Evolutionary conservation across 2,888 invertebrate genomes (phyloP).

Genomic region (Artemia sinica): DNA sequence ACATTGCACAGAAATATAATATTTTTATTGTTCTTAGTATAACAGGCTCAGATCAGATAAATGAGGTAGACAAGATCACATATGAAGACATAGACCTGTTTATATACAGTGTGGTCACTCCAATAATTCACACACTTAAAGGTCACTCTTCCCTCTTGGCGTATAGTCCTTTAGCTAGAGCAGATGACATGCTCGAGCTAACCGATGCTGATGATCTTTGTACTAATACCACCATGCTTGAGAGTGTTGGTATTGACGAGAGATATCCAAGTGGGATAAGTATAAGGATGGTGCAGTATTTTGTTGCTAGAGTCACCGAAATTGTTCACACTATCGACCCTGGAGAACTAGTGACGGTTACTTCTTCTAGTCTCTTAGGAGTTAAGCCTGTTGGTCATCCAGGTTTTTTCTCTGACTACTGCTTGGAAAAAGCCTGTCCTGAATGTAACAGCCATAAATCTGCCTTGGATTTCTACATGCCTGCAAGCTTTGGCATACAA

Average conservation of each 20-base stretch:
- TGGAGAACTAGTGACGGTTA: conserved; percentile 10
- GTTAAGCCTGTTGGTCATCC: conserved; percentile 10
- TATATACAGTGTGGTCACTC: background rate
- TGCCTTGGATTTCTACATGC: conserved; percentile 8
- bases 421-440: background rate
- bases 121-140: background rate
- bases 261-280: background rate
- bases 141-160: background rate
- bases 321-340: conserved; percentile 3
- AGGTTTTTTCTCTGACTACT: conserved; percentile 6
- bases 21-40: conserved; percentile 9
- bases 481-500: conserved; percentile 1
- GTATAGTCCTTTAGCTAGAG: background rate
- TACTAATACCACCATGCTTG: background rate
- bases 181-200: background rate
- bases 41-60: background rate
- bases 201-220: background rate
- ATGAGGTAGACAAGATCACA: background rate
- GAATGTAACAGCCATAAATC: background rate
- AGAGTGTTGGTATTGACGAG: background rate
- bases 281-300: background rate
- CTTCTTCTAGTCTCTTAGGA: background rate
- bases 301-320: conserved; percentile 5
- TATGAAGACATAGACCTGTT: conserved; percentile 8
- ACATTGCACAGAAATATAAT: background rate